phyloP scores from a whole-genome alignment of 2,888 invertebrate species.

The Acrocyrtus sp. region DNA sequence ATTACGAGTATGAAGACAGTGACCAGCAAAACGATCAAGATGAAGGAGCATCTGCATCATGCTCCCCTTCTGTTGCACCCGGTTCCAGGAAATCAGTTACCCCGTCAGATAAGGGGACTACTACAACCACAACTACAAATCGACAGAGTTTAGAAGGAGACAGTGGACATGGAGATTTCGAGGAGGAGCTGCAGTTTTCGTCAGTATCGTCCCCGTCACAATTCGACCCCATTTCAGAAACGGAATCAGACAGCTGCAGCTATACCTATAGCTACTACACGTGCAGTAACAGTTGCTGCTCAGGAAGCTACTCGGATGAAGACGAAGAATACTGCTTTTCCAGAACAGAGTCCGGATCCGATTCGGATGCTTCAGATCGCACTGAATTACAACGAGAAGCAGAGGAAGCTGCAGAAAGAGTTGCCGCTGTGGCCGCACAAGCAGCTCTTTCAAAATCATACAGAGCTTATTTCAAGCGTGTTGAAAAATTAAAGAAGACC shows the following conservation, averaged over 20 bases:
- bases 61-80: constrained; percentile 14
- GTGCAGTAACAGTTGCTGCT: constrained; percentile 50
- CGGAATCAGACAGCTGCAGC: constrained; percentile 46
- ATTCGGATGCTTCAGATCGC: constrained; percentile 23
- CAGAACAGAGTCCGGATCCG: constrained; percentile 28
- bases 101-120: constrained; percentile 31
- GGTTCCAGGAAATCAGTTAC: constrained; percentile 26
- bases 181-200: constrained; percentile 51
- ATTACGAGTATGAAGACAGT: constrained; percentile 29
- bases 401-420: constrained; percentile 27
- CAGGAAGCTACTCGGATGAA: constrained; percentile 40
- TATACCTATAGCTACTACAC: constrained; percentile 47
- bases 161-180: constrained; percentile 55
- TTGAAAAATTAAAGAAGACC: constrained; percentile 54
- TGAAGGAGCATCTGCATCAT: constrained; percentile 22
- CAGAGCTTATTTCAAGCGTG: constrained; percentile 52
- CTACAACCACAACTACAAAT: constrained; percentile 23
- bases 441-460: constrained; percentile 45
- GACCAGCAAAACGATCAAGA: constrained; percentile 24
- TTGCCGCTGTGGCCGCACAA: constrained; percentile 30
- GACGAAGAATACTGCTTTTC: constrained; percentile 31
- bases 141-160: constrained; percentile 39
- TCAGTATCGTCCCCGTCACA: constrained; percentile 50
- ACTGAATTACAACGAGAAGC: constrained; percentile 28
- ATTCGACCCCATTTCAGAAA: constrained; percentile 44